phyloP scores from a whole-genome alignment of 1,140 invertebrate genomes.

The Danaus melanippus region DNA sequence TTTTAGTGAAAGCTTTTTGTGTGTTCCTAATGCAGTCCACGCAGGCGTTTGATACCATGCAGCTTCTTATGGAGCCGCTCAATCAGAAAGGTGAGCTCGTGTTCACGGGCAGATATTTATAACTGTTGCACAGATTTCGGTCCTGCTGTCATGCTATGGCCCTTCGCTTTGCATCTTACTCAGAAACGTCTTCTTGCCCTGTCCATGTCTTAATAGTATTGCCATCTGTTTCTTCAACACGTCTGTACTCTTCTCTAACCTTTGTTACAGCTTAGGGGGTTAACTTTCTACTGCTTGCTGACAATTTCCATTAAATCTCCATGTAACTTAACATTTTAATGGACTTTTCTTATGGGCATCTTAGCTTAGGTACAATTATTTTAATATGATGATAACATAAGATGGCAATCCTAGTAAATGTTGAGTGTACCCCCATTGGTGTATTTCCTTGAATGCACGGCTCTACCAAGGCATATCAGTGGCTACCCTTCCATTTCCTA shows the following conservation, averaged over 20 bases:
- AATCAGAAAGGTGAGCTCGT: conserved; percentile 66
- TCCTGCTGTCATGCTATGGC: conserved; percentile 23
- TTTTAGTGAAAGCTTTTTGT: conserved; percentile 67
- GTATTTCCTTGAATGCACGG: conserved; percentile 14
- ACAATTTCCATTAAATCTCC: conserved; percentile 2
- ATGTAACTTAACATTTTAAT: too few relatives aligned
- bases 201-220: conserved; percentile 26
- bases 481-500: conserved; percentile 5
- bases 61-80: conserved; percentile 56
- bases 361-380: too few relatives aligned
- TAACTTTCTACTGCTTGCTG: conserved; percentile 11
- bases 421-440: conserved; percentile 17
- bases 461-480: conserved; percentile 14
- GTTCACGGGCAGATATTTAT: conserved; percentile 36
- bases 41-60: conserved; percentile 52
- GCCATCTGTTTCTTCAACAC: conserved; percentile 21
- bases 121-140: conserved; percentile 37
- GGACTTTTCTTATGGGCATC: too few relatives aligned
- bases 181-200: conserved; percentile 20
- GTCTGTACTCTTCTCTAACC: conserved; percentile 1
- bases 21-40: conserved; percentile 59
- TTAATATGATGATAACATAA: neutral
- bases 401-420: conserved; percentile 23
- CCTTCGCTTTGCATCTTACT: conserved; percentile 15
- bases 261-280: conserved; percentile 11